Evolutionary conservation across 2,888 invertebrate genomes (phyloP).

Genomic region (Sphaerophoria rueppellii): DNA sequence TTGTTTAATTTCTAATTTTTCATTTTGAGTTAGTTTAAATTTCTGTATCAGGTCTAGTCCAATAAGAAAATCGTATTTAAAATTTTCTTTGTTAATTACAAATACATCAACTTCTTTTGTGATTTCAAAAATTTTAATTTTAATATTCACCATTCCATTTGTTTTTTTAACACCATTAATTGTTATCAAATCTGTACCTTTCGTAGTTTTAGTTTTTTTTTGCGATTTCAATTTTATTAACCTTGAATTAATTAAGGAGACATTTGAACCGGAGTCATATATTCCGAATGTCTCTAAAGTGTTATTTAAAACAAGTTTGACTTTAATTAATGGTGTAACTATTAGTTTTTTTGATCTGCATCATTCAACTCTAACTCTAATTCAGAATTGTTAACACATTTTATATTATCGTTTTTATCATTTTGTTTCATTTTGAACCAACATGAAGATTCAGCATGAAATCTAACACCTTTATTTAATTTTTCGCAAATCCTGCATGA

Average conservation of each 20-base stretch:
- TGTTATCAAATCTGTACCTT: constrained; percentile 15
- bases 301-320: constrained; percentile 30
- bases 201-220: background rate
- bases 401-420: constrained; percentile 11
- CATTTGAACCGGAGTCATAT: constrained; percentile 43
- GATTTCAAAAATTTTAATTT: constrained; percentile 9
- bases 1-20: constrained; percentile 58
- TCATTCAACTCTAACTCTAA: constrained; percentile 20
- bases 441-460: constrained; percentile 46
- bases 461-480: too few relatives aligned
- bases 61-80: constrained; percentile 61
- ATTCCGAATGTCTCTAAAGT: constrained; percentile 17
- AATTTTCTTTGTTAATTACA: constrained; percentile 51
- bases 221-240: constrained; percentile 11
- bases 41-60: constrained; percentile 65
- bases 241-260: constrained; percentile 34
- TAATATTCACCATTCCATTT: constrained; percentile 11
- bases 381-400: constrained; percentile 18
- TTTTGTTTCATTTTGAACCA: constrained; percentile 31
- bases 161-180: constrained; percentile 37
- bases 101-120: background rate
- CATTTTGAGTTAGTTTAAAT: constrained; percentile 61
- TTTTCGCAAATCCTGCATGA: too few relatives aligned
- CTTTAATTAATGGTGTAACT: constrained; percentile 38
- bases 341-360: constrained; percentile 29